These are phyloP conservation scores for Eupithecia insigniata DNA, from an alignment of 2,888 invertebrate species.

Conservation along the genomic window DNA sequence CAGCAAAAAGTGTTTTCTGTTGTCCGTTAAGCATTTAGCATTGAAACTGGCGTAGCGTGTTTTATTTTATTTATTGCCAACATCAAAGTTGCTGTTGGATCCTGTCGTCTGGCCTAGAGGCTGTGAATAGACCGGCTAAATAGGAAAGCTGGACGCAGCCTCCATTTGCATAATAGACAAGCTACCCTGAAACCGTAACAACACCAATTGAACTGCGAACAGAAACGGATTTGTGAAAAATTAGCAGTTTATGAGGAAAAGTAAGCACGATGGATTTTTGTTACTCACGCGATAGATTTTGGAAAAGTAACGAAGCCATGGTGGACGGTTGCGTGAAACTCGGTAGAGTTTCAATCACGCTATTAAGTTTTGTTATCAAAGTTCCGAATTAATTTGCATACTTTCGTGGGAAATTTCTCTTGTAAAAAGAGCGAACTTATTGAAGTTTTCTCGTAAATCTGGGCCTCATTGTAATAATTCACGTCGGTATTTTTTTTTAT, in stretches of 20 bases:
- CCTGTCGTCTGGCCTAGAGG: conserved; percentile 52
- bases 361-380: conserved; percentile 29
- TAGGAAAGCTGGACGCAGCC: conserved; percentile 58
- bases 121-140: conserved; percentile 75
- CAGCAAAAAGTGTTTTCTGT: conserved; percentile 30
- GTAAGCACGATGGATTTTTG: conserved; percentile 60
- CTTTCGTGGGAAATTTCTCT: conserved; percentile 21
- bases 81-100: conserved; percentile 60
- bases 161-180: conserved; percentile 78
- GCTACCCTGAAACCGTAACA: conserved; percentile 58
- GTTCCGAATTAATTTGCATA: conserved; percentile 33
- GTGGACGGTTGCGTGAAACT: conserved; percentile 25
- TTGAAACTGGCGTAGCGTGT: conserved; percentile 46
- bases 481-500: conserved; percentile 16
- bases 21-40: conserved; percentile 45
- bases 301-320: conserved; percentile 7
- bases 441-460: conserved; percentile 31
- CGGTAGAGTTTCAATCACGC: conserved; percentile 28
- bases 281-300: conserved; percentile 70
- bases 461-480: conserved; percentile 25
- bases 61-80: conserved; percentile 52
- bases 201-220: conserved; percentile 58
- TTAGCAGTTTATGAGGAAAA: conserved; percentile 57
- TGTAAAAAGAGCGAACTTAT: conserved; percentile 20
- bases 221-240: conserved; percentile 58